Percentiles rank a stretch among this genome's conserved stretches.
Conservation (phyloP, 2,888 invertebrate species). For the Mimachlamys varia region DNA sequence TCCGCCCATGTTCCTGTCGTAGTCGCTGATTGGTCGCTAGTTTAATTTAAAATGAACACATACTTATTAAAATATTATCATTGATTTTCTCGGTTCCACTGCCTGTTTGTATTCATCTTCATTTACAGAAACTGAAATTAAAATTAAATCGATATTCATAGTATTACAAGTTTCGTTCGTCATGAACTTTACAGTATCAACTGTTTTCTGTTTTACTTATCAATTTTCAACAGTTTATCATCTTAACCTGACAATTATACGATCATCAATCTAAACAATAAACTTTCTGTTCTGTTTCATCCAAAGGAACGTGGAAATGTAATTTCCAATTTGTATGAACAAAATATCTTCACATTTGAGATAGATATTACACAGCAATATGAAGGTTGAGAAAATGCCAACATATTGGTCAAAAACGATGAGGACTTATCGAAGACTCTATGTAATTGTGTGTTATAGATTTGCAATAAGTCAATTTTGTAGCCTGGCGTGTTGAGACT, state of each 20-base stretch:
- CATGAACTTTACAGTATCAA: not conserved
- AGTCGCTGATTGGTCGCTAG: slow-evolving; percentile 3
- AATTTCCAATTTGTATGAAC: no score
- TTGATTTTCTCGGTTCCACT: slow-evolving; percentile 3
- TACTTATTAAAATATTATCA: not conserved
- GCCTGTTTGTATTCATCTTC: not conserved
- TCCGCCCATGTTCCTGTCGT: slow-evolving; percentile 38
- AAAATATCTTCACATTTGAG: no score
- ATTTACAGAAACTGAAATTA: not conserved
- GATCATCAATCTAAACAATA: not conserved
- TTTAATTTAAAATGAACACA: not conserved
- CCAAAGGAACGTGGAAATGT: no score
- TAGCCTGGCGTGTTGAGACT: not conserved
- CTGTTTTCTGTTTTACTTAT: no score
- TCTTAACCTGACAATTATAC: no score
- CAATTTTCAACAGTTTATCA: no score
- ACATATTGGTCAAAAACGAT: not conserved
- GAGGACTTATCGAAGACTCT: not conserved
- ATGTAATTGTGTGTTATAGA: not conserved
- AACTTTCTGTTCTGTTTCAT: no score
- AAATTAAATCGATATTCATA: not conserved
- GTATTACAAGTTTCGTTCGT: not conserved
- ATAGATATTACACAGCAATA: not conserved
- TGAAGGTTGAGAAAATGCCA: not conserved
- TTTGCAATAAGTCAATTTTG: not conserved